These are phyloP conservation scores for Chrysopa pallens DNA, from an alignment of 1,140 invertebrate genomes.

Conservation along the genomic window DNA sequence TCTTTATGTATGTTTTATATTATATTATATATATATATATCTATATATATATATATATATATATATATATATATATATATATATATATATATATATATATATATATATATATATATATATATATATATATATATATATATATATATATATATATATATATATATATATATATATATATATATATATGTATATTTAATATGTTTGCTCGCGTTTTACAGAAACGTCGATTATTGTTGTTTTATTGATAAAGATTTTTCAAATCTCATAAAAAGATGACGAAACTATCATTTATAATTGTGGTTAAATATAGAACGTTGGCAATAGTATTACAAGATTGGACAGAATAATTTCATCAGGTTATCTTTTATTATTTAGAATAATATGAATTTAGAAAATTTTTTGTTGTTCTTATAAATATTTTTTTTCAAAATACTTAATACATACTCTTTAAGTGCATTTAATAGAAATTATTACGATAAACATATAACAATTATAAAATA, in stretches of 20 bases:
- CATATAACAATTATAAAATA: too few relatives aligned
- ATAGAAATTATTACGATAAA: slow-evolving; percentile 9
- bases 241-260: background rate
- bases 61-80: too few relatives aligned
- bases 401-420: background rate
- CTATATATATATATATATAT: too few relatives aligned
- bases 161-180: background rate
- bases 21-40: too few relatives aligned
- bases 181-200: background rate
- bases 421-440: background rate
- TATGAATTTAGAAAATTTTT: background rate
- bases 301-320: too few relatives aligned
- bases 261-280: too few relatives aligned
- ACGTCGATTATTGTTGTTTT: background rate
- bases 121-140: background rate
- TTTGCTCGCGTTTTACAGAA: background rate
- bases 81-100: too few relatives aligned
- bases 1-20: too few relatives aligned
- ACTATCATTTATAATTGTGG: too few relatives aligned
- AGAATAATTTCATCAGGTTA: too few relatives aligned
- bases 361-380: too few relatives aligned
- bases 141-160: background rate
- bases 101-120: background rate
- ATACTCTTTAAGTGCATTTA: slow-evolving; percentile 14
- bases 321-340: too few relatives aligned